phyloP scores from a whole-genome alignment of 2,888 invertebrate genomes.

The Venustoraphidia nigricollis region DNA sequence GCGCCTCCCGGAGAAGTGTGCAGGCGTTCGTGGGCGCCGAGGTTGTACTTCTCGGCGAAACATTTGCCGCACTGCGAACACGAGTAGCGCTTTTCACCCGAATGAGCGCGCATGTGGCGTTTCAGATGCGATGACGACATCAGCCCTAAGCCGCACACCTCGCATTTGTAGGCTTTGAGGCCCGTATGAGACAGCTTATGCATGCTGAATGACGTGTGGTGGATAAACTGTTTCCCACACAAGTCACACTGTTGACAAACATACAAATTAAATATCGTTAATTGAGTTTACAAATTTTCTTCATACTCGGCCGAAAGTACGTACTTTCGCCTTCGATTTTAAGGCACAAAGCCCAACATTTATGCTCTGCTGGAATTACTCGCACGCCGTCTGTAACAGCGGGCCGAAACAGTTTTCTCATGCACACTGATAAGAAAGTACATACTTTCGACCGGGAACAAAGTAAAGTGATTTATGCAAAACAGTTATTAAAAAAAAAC shows the following conservation, averaged over 20 bases:
- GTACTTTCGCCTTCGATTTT: no score
- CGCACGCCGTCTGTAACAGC: no score
- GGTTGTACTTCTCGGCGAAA: slow-evolving; percentile 38
- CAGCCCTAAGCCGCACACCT: slow-evolving; percentile 41
- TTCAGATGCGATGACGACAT: slow-evolving; percentile 50
- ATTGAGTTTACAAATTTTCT: no score
- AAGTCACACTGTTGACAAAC: slow-evolving; percentile 21
- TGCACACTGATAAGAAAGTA: no score
- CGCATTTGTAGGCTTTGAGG: slow-evolving; percentile 41
- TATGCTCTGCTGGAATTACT: no score
- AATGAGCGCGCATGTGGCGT: slow-evolving; percentile 49
- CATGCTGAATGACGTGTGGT: slow-evolving; percentile 55
- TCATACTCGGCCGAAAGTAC: no score
- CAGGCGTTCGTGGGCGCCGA: slow-evolving; percentile 20
- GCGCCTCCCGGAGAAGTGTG: slow-evolving; percentile 11
- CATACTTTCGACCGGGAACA: no score
- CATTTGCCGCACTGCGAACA: slow-evolving; percentile 40
- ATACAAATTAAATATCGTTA: slow-evolving; percentile 9
- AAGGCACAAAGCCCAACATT: no score
- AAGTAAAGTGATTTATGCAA: no score
- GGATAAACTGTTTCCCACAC: slow-evolving; percentile 31
- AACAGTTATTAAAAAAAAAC: no score
- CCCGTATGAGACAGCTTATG: slow-evolving; percentile 50
- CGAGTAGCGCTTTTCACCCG: slow-evolving; percentile 42
- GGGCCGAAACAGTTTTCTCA: no score